Conservation (phyloP, 2,888 invertebrate genomes). For the Ectemnius continuus region DNA sequence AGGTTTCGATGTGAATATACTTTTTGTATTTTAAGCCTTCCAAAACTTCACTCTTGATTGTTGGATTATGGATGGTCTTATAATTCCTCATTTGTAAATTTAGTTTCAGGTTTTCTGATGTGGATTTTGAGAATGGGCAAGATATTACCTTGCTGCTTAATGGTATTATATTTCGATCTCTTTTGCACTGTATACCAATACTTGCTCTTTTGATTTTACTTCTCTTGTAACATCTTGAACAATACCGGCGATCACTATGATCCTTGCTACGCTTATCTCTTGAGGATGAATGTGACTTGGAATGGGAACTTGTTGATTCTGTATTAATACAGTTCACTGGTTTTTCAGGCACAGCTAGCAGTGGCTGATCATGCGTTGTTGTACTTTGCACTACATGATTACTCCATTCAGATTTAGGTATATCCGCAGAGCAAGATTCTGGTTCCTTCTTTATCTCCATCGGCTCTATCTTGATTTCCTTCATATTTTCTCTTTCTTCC, state of each 20-base stretch:
- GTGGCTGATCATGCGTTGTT: neutral
- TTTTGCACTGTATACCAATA: conserved; percentile 86
- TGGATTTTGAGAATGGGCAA: conserved; percentile 63
- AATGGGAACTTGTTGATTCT: conserved; percentile 59
- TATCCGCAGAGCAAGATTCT: conserved; percentile 18
- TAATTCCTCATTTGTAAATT: conserved; percentile 72
- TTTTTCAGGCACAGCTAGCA: conserved; percentile 28
- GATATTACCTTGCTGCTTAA: conserved; percentile 61
- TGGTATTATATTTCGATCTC: conserved; percentile 78
- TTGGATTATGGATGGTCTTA: conserved; percentile 65
- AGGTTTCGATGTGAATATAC: conserved; percentile 92
- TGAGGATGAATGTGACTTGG: conserved; percentile 62
- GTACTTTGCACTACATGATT: conserved; percentile 15
- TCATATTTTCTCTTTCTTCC: conserved; percentile 19
- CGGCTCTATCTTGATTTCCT: conserved; percentile 34
- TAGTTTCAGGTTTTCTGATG: conserved; percentile 71
- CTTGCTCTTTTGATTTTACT: conserved; percentile 85
- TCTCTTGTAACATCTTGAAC: conserved; percentile 85
- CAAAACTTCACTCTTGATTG: conserved; percentile 65
- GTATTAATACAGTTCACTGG: conserved; percentile 23
- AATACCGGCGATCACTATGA: conserved; percentile 76
- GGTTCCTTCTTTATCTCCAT: conserved; percentile 61
- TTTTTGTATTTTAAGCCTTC: conserved; percentile 83
- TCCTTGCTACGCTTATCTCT: conserved; percentile 71
- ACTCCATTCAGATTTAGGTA: conserved; percentile 39